These are phyloP conservation scores for Hemistola chrysoprasaria DNA, from an alignment of 2,888 invertebrate genomes.

Conservation along the genomic window DNA sequence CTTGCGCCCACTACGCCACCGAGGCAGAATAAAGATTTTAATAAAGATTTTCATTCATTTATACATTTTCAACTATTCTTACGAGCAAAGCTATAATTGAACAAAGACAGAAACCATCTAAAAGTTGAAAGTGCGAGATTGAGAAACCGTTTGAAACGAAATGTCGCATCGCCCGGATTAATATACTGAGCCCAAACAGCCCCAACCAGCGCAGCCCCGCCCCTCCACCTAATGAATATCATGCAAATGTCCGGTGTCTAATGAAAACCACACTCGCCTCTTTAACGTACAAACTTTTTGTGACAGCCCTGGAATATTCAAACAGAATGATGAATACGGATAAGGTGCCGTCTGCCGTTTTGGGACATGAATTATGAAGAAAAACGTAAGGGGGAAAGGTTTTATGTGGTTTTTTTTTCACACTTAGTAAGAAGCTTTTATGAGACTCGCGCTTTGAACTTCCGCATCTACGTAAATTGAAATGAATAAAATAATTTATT, in stretches of 20 bases:
- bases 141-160: not conserved
- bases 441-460: constrained; percentile 3
- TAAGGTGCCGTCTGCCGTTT: constrained; percentile 23
- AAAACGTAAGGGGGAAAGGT: not conserved
- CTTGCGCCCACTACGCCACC: too few species aligned
- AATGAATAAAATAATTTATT: too few species aligned
- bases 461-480: too few species aligned
- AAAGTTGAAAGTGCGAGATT: too few species aligned
- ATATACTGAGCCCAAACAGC: constrained; percentile 14
- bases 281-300: constrained; percentile 45
- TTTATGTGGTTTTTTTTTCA: not conserved
- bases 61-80: too few species aligned
- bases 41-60: too few species aligned
- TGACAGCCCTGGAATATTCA: constrained; percentile 33
- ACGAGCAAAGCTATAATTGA: too few species aligned
- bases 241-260: constrained; percentile 68
- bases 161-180: constrained; percentile 4
- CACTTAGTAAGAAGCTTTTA: not conserved
- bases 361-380: not conserved
- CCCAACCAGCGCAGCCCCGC: constrained; percentile 36
- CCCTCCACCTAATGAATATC: constrained; percentile 66
- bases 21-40: too few species aligned
- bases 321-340: constrained; percentile 27
- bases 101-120: too few species aligned
- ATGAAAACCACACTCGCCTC: constrained; percentile 62